Evolutionary conservation across 1,140 invertebrate genomes (phyloP), one percentile per base, ranked within the genome.

Genomic region (Philopotamus ludificatus): DNA sequence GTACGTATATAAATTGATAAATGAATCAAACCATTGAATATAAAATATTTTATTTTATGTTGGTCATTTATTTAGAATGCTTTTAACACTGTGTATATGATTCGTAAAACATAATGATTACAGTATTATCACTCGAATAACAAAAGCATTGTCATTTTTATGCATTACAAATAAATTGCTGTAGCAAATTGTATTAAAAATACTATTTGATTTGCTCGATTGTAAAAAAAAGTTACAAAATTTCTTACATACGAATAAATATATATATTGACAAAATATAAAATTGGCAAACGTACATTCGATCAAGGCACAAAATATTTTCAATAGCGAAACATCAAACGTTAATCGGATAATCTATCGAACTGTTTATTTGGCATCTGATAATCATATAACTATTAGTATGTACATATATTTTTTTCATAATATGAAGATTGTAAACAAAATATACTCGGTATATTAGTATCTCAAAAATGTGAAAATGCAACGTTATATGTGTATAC

Each of bases 41-140:
- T 63, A 63, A 63, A 49, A 63, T 54, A 63, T 45, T 50, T 63
- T 28, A 51, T 42, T 44, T 50, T 49, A 63, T 49, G 51, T 63
- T 63, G 61, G 61, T 63, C 61, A 63, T 51, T 54, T 7, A 34
- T 34, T 7, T 4, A 34, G 28, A 7, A 34, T 34, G 12, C 12
- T 34, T 34, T 34, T 4, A 34, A 34, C 4, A 34, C n/a, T n/a
- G n/a, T n/a, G n/a, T n/a, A n/a, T 34, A 34, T 34, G 28, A 34
- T 34, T 34, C 28, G n/a, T n/a, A n/a, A 34, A 34, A 34, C 12
- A 34, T 34, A 34, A 34, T n/a, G n/a, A n/a, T n/a, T n/a, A n/a
- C n/a, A 44, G 12, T 12, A 12, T 44, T 3, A 12, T 44, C 3
- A 2, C 20, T 15, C 3, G 2, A 44, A 44, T 3, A 44, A 44